phyloP scores from a whole-genome alignment of 2,797 vertebrate genomes.

The Danio choprae region DNA sequence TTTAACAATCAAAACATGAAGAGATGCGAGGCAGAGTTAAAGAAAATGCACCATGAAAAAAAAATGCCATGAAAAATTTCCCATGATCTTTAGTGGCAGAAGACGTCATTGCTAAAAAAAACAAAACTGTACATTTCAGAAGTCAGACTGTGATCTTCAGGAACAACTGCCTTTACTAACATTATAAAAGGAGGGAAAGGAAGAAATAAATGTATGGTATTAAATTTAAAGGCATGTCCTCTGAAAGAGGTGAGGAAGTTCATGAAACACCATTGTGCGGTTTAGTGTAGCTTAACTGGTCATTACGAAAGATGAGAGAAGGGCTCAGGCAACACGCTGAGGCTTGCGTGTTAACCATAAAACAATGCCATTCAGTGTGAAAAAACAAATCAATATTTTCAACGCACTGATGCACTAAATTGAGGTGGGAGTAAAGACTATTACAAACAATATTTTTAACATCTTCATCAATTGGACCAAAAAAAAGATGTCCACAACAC shows the following conservation, averaged over 20 bases:
- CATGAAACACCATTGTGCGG: constrained; percentile 28
- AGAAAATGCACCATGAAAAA: not conserved
- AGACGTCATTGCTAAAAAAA: not conserved
- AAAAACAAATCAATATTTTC: not conserved
- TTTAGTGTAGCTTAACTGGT: constrained; percentile 48
- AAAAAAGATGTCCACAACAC: no score
- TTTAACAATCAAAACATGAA: not conserved
- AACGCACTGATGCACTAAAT: not conserved
- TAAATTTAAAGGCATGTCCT: not conserved
- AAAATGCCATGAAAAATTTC: not conserved
- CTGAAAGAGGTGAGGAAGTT: constrained; percentile 10
- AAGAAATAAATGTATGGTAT: not conserved
- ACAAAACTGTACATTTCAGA: not conserved
- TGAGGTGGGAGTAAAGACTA: not conserved
- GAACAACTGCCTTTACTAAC: not conserved
- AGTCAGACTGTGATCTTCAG: not conserved
- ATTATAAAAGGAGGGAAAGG: not conserved
- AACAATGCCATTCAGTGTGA: constrained; percentile 4
- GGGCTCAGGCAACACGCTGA: constrained; percentile 45
- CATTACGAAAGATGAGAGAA: constrained; percentile 52
- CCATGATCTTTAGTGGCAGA: not conserved
- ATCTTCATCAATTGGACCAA: no score
- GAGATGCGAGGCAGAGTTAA: not conserved
- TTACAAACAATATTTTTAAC: not conserved
- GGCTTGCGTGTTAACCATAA: constrained; percentile 51